These are phyloP conservation scores for Monodelphis domestica DNA, from an alignment of 2,797 vertebrate species.

Conservation along the genomic window DNA sequence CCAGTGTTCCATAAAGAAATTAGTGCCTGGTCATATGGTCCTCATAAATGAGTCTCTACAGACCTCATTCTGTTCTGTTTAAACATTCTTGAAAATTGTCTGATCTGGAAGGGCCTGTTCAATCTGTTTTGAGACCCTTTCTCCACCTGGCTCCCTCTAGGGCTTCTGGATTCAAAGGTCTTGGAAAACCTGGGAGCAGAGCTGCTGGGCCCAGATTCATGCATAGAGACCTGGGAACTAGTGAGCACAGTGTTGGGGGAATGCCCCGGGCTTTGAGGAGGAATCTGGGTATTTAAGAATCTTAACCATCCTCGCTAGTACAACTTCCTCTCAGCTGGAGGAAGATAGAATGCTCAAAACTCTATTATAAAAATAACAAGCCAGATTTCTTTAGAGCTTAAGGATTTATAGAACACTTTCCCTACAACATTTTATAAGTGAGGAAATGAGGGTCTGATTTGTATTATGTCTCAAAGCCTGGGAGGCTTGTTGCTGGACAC, in stretches of 20 bases:
- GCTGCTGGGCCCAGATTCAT: not conserved
- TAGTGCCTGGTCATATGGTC: not conserved
- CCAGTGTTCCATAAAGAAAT: not conserved
- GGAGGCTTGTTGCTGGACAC: not conserved
- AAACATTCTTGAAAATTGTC: not conserved
- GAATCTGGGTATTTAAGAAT: not conserved
- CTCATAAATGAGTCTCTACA: not conserved
- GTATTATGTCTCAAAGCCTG: not conserved
- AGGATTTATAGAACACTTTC: not conserved
- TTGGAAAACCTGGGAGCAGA: not conserved
- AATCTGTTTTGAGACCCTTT: not conserved
- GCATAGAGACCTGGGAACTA: not conserved
- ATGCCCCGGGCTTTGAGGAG: not conserved
- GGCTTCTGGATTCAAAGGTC: not conserved
- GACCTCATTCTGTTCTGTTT: not conserved
- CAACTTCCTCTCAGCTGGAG: not conserved
- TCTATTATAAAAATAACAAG: not conserved
- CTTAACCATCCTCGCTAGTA: not conserved
- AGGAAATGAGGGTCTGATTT: not conserved
- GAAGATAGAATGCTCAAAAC: not conserved
- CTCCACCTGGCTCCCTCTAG: not conserved
- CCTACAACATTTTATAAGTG: not conserved
- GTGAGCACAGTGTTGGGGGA: not conserved
- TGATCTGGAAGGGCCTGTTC: not conserved
- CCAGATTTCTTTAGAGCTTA: not conserved